Conservation (phyloP, 2,797 vertebrate genomes). For the Darevskia mixta region DNA sequence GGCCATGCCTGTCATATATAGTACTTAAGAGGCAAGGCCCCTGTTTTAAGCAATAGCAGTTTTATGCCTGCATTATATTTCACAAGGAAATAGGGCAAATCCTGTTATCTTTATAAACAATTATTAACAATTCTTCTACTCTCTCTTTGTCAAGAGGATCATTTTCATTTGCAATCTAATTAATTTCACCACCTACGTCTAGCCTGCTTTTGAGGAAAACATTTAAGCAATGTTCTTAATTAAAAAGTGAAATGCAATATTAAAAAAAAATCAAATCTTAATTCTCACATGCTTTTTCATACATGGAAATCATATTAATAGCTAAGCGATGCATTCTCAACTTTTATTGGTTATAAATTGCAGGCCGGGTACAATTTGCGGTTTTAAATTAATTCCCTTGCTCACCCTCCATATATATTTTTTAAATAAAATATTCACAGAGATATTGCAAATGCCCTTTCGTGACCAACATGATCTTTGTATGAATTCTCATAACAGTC, state of each 20-base stretch:
- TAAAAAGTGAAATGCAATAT: slow-evolving; percentile 70
- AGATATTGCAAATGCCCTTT: neutral
- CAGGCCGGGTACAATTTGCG: slow-evolving; percentile 49
- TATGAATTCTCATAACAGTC: slow-evolving; percentile 37
- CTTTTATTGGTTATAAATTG: slow-evolving; percentile 53
- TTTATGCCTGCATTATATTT: slow-evolving; percentile 53
- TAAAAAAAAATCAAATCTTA: slow-evolving; percentile 55
- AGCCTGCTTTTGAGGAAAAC: slow-evolving; percentile 64
- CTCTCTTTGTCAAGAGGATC: slow-evolving; percentile 72
- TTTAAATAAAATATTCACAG: slow-evolving; percentile 3
- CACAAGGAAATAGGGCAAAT: slow-evolving; percentile 49
- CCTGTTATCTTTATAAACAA: slow-evolving; percentile 69
- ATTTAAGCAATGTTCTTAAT: slow-evolving; percentile 71
- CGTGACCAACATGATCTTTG: neutral
- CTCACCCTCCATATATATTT: slow-evolving; percentile 54
- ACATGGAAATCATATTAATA: slow-evolving; percentile 48
- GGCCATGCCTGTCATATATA: neutral
- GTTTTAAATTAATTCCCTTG: slow-evolving; percentile 66
- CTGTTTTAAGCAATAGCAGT: neutral
- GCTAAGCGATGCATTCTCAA: slow-evolving; percentile 61
- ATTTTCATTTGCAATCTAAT: slow-evolving; percentile 73
- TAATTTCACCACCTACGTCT: slow-evolving; percentile 70
- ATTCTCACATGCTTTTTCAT: slow-evolving; percentile 64
- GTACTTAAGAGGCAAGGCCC: neutral
- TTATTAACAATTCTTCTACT: slow-evolving; percentile 66